Base-by-base conservation (phyloP, 2,888 invertebrate genomes). In the Andrena trimmerana region DNA sequence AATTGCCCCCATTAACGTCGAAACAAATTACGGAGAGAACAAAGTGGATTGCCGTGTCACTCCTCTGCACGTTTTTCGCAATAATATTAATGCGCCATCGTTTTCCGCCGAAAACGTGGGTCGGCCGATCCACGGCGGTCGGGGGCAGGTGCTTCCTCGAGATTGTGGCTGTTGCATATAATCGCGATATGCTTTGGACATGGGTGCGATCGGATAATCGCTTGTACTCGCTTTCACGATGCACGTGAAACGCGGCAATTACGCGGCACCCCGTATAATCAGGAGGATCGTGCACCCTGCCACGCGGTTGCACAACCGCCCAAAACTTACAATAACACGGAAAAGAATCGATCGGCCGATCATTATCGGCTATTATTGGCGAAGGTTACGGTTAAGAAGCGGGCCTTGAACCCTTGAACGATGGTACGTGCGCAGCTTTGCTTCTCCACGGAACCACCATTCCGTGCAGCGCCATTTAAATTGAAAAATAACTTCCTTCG, bases 91-190 rank as follows among this genome's bases (percentile, higher is more conserved):
- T 29, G 24, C 24, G 57, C 2, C 68, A 2, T 42, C 1, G 16
- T 8, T 10, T 42, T 13, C n/a, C 1, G 20, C 0, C 4, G 31
- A 16, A 78, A 72, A 67, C 31, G 36, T n/a, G 42, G 1, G 3
- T 8, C 50, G 27, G 4, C 1, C 7, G 60, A 13, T 50, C 4
- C 24, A 42, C 42, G 42, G 16, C n/a, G 27, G n/a, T 20, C 16
- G 27, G 2, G 31, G 57, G 84, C 88, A 88, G 88, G 81, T 88
- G 88, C 73, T 36, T 29, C 75, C 24, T 60, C 78, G 85, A 81
- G 86, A 88, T 88, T 88, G 79, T 81, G 72, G 50, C 70, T 54
- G 78, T 74, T 70, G 78, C 83, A 62, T 71, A 77, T 80, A 87
- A 88, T 87, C 76, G 75, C 78, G 77, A 63, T 77, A 82, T 71